Base-by-base conservation (phyloP, 2,113 vertebrate species). In the Microcebus lehilahytsara region DNA sequence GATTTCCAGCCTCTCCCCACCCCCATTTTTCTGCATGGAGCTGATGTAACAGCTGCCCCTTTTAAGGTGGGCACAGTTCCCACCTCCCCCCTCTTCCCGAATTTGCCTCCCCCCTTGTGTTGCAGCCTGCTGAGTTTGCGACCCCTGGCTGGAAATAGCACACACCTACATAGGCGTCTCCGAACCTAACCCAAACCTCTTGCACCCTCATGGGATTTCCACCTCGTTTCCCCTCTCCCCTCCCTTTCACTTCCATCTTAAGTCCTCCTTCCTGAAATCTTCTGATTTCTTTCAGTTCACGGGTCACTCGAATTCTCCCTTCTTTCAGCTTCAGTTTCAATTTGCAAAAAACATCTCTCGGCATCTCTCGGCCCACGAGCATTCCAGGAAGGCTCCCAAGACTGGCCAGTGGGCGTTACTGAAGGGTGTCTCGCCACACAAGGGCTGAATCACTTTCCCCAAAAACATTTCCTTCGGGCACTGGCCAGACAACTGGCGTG, bases 71-170 rank as follows among this genome's bases (percentile, higher is more conserved):
- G 67, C n/a, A 34, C 25, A 6, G 13, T 19, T 58, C 19, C 72
- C 51, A 37, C 71, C 17, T 2, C 80, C 46, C 27, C 19, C 71
- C 34, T 78, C 20, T 25, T 2, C 95, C 42, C 78, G 5, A 4
- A 34, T 12, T 53, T 51, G 8, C 22, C 27, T 85, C 51, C 78
- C 81, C 46, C 46, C 42, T 53, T 9, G 23, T 23, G 51, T 42
- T 92, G 34, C 46, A 84, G 87, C 84, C 83, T 92, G 80, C 90
- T 95, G 90, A 96, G 90, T 97, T 90, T 95, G 92, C 34, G 22
- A 98, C 72, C 84, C 95, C 91, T n/a, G 51, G 20, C 22, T 95
- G 64, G 96, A 97, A 97, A 86, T 1, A 96, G 96, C 98, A 83
- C 60, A 34, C 34, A 77, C 27, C 69, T 58, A 40, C 81, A 95